Base-by-base conservation (phyloP, 2,888 invertebrate species). In the Drosophila engyochracea region DNA sequence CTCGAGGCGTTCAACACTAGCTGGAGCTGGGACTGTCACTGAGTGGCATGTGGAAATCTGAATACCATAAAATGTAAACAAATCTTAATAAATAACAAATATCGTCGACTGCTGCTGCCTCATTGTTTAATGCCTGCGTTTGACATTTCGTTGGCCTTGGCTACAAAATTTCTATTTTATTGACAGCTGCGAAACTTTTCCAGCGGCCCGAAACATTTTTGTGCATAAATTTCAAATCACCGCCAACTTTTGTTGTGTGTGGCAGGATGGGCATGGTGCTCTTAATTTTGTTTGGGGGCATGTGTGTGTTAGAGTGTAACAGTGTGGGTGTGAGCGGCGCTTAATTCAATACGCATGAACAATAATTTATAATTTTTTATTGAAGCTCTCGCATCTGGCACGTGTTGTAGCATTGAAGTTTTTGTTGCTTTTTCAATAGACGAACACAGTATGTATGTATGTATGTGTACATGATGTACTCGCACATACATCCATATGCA, bases 331-430 rank as follows among this genome's bases (percentile, higher is more conserved):
- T 44, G 44, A 47, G 51, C 37, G 62, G 41, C 59, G 71, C 81
- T 74, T 86, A 81, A 83, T 83, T 83, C 83, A 86, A 82, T 86
- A 83, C 86, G 73, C 73, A 83, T 82, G 77, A 82, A 79, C 79
- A 86, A 83, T 84, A 83, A 84, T 83, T 84, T 86, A 84, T 86
- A 84, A 61, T 82, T 86, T 83, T 83, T 82, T 83, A 82, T 84
- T 83, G 83, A 81, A 82, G 72, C 73, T 71, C n/a, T 55, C 47
- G 37, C 58, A 39, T 35, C 33, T 59, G 60, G 41, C 71, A 69
- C 70, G 51, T 67, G 77, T 69, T 66, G 62, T 39, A 49, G 47
- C 59, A 47, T 70, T 55, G 19, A 4, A 33, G 39, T 49, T 44
- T 28, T 51, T 54, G 12, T 49, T 28, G 30, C 28, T 22, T 22